Evolutionary conservation across 2,113 vertebrate species (phyloP).

Genomic region (Prochilodus magdalenae): DNA sequence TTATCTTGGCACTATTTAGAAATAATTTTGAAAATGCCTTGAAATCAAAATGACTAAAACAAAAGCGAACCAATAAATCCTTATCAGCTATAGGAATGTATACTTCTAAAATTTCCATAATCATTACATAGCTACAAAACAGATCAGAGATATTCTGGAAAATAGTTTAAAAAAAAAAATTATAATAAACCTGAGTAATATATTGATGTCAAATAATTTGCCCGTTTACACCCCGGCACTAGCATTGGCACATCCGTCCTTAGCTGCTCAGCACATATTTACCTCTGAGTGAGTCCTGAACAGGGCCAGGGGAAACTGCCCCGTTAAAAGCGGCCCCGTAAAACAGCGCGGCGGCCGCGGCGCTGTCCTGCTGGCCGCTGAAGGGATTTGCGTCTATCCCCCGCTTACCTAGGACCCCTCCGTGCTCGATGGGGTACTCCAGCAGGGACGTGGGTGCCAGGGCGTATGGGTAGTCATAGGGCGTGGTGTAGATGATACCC

Average conservation of each 20-base stretch:
- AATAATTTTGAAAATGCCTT: too few species aligned
- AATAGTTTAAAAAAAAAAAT: too few species aligned
- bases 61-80: too few species aligned
- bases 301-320: constrained; percentile 70
- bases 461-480: constrained; percentile 84
- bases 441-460: constrained; percentile 84
- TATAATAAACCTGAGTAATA: background rate
- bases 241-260: constrained; percentile 63
- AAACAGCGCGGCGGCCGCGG: constrained; percentile 68
- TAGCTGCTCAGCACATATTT: constrained; percentile 83
- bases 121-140: too few species aligned
- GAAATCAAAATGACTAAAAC: too few species aligned
- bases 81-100: too few species aligned
- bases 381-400: constrained; percentile 73
- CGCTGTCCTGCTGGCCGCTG: constrained; percentile 77
- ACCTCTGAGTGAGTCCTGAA: constrained; percentile 84
- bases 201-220: background rate
- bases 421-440: constrained; percentile 85
- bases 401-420: constrained; percentile 86
- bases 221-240: constrained; percentile 33
- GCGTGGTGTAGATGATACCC: constrained; percentile 84
- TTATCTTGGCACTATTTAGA: too few species aligned
- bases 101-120: too few species aligned
- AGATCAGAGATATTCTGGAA: background rate
- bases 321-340: constrained; percentile 78